Evolutionary conservation across 2,888 invertebrate genomes (phyloP).

Genomic region (Athalia rosae): DNA sequence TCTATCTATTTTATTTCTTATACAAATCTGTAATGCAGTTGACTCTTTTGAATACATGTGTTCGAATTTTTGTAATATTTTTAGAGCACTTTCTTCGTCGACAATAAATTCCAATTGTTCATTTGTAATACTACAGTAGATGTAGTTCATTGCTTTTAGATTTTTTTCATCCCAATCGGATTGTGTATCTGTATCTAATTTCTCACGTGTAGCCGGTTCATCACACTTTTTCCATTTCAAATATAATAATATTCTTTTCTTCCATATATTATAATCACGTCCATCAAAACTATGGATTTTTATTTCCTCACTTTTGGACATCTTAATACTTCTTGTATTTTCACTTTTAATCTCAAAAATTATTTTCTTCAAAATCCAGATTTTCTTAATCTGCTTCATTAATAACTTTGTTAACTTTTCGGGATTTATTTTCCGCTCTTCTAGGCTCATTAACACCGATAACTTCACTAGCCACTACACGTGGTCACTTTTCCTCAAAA

Average conservation of each 20-base stretch:
- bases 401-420: too few species aligned
- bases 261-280: constrained; percentile 47
- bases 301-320: constrained; percentile 45
- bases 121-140: constrained; percentile 51
- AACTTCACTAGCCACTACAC: not conserved
- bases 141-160: constrained; percentile 51
- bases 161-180: constrained; percentile 38
- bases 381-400: too few species aligned
- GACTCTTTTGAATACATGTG: constrained; percentile 6
- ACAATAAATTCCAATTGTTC: constrained; percentile 52
- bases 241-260: constrained; percentile 43
- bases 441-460: not conserved
- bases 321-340: too few species aligned
- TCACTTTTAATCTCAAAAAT: too few species aligned
- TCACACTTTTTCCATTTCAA: constrained; percentile 44
- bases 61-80: constrained; percentile 17
- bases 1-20: constrained; percentile 10
- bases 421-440: too few species aligned
- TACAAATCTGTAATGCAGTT: constrained; percentile 14
- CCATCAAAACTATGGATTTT: constrained; percentile 48
- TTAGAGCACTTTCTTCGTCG: constrained; percentile 25
- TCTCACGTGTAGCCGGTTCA: constrained; percentile 34
- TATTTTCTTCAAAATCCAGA: too few species aligned
- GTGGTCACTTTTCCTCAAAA: too few species aligned
- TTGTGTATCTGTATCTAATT: not conserved